Base-by-base conservation (phyloP, 2,888 invertebrate species). In the Boloria selene region DNA sequence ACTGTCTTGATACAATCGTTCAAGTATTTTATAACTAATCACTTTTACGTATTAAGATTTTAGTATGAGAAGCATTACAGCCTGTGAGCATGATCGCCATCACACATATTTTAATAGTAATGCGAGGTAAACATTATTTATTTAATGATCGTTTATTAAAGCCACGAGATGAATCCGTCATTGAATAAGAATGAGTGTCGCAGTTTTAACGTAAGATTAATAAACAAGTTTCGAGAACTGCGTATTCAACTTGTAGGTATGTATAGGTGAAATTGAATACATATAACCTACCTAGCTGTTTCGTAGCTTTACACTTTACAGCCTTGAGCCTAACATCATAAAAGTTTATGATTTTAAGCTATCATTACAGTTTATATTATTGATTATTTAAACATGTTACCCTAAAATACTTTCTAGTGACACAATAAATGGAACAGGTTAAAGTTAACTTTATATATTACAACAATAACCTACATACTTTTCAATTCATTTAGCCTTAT, bases 141-240 rank as follows among this genome's bases (percentile, higher is more conserved):
- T 65, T 62, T 64, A 66, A 70, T 60, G 17, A 56, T 49, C 61
- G 55, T 58, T 61, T 62, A 70, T 71, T 71, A 70, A 71, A 70
- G 66, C 70, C 71, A 71, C 71, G 71, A 66, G 71, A 50, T 18
- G 42, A 64, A 18, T 55, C 22, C 13, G 44, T 66, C 65, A 59
- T 66, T 26, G 22, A 14, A 52, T 38, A 61, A 64, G 61, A 63
- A 64, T 65, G 63, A 52, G 61, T 31, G 70, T 67, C 61, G 67
- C 65, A 71, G 61, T 64, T 67, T 65, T 63, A 59, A 55, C 52
- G 51, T 61, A 26, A 61, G 61, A 16, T 49, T 38, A n/a, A 49
- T 50, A 62, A 65, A 71, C 71, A 18, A 50, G 68, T 66, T 65
- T 49, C 16, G 18, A 67, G 38, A 14, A 61, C 56, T 53, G 42